These are phyloP conservation scores for Drosophila pseudotalamancana DNA, from an alignment of 2,888 invertebrate genomes.

Conservation along the genomic window DNA sequence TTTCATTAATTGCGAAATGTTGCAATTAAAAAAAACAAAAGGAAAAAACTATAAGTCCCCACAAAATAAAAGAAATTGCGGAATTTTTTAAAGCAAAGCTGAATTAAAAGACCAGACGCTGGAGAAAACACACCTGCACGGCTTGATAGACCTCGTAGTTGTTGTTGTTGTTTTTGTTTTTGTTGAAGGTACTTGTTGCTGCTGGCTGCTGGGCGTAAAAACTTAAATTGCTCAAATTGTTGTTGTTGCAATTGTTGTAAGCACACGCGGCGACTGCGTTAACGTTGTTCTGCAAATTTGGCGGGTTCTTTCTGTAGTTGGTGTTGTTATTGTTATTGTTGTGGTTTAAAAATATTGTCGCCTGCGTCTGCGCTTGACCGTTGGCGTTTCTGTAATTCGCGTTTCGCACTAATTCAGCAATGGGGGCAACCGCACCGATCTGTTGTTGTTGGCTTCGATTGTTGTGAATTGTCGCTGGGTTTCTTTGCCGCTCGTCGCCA, in stretches of 20 bases:
- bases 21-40: constrained; percentile 61
- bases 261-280: constrained; percentile 76
- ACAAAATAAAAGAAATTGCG: constrained; percentile 21
- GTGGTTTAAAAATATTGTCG: constrained; percentile 65
- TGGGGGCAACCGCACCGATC: constrained; percentile 31
- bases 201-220: constrained; percentile 65
- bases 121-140: constrained; percentile 76
- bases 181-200: no score
- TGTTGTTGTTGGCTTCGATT: constrained; percentile 48
- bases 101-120: constrained; percentile 19
- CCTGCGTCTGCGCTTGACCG: constrained; percentile 65
- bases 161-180: constrained; percentile 34
- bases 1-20: constrained; percentile 80
- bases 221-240: constrained; percentile 68
- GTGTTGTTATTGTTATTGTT: constrained; percentile 59
- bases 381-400: constrained; percentile 68
- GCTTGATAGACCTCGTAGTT: constrained; percentile 75
- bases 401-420: constrained; percentile 70
- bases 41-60: constrained; percentile 28
- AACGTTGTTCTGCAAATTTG: constrained; percentile 49
- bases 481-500: constrained; percentile 53
- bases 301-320: constrained; percentile 50
- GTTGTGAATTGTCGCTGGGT: constrained; percentile 45
- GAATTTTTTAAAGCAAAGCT: constrained; percentile 19
- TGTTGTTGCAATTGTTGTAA: constrained; percentile 67